Evolutionary conservation across 1,140 invertebrate species (phyloP).

Genomic region (Holotrichia oblita): DNA sequence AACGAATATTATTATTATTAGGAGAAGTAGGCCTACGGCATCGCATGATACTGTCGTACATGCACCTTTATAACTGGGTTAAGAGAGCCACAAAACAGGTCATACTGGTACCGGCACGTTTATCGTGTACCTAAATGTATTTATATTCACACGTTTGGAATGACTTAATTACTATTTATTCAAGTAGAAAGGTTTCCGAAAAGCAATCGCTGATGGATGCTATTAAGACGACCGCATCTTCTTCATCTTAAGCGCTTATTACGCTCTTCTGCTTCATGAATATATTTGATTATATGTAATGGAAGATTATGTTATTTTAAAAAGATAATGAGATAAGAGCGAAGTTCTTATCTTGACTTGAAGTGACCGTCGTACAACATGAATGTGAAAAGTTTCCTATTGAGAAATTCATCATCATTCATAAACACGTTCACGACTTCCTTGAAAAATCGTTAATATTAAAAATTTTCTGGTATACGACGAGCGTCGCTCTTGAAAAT

Average conservation of each 20-base stretch:
- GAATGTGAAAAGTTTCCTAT: no score
- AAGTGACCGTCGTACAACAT: no score
- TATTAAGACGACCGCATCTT: not conserved
- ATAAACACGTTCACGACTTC: no score
- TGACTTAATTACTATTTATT: conserved; percentile 21
- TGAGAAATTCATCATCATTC: no score
- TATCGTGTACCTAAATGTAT: not conserved
- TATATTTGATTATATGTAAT: no score
- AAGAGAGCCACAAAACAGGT: not conserved
- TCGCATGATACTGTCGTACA: not conserved
- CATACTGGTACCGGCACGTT: not conserved
- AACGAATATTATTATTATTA: conserved; percentile 4
- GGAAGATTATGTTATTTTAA: not conserved
- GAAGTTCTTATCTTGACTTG: no score
- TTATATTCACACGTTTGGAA: conserved; percentile 9
- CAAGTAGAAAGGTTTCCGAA: conserved; percentile 11
- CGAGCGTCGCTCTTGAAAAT: no score
- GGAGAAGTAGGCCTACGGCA: not conserved
- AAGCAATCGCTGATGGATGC: not conserved
- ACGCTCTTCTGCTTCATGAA: not conserved
- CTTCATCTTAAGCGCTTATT: not conserved
- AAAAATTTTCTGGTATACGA: no score
- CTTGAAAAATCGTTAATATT: no score
- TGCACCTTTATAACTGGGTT: not conserved
- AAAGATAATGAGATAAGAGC: not conserved